These are phyloP conservation scores for Agriopis aurantiaria DNA, from an alignment of 2,888 invertebrate species.

Conservation along the genomic window DNA sequence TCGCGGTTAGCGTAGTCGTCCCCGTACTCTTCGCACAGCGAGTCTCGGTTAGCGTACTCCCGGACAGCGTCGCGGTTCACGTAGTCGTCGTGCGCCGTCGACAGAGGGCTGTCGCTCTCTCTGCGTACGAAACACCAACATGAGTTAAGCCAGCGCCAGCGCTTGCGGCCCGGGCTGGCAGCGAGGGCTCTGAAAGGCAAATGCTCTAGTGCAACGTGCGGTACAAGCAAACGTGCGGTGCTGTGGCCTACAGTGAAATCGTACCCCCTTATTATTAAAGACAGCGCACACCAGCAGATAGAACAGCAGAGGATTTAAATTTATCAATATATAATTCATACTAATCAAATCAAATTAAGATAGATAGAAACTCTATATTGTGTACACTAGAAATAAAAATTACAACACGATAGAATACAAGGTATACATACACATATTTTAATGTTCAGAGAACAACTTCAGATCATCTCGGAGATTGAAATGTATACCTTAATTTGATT, in stretches of 20 bases:
- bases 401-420: too few species aligned
- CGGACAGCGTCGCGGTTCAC: slow-evolving; percentile 78
- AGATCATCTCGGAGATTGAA: too few species aligned
- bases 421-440: too few species aligned
- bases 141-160: slow-evolving; percentile 79
- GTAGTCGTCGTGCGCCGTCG: slow-evolving; percentile 78
- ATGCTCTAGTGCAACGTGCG: slow-evolving; percentile 70
- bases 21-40: slow-evolving; percentile 79
- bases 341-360: too few species aligned
- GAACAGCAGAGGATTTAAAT: too few species aligned
- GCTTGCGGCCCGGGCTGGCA: slow-evolving; percentile 58
- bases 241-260: slow-evolving; percentile 11
- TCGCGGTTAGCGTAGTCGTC: slow-evolving; percentile 84
- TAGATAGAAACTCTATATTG: too few species aligned
- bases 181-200: slow-evolving; percentile 69
- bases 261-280: background rate
- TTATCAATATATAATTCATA: too few species aligned
- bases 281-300: too few species aligned
- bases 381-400: too few species aligned
- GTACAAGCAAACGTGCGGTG: slow-evolving; percentile 43
- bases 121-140: slow-evolving; percentile 84
- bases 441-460: too few species aligned
- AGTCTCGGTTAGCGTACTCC: slow-evolving; percentile 81
- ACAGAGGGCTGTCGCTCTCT: slow-evolving; percentile 81
- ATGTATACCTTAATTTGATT: too few species aligned